Conservation (phyloP, 2,888 invertebrate species). For the Theretra japonica region DNA sequence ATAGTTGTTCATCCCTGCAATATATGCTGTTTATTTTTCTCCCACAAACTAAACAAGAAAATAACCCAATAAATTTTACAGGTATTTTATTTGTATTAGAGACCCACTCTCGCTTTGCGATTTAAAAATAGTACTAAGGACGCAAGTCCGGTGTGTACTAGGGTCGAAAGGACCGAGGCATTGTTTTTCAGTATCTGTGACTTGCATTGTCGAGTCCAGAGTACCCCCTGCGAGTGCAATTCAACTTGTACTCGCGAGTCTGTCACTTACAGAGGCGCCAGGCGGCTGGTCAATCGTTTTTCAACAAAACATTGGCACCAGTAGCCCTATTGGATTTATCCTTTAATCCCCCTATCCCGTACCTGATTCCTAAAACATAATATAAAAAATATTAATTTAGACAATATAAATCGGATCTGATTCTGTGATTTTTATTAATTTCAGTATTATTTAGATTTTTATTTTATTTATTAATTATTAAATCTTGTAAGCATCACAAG, state of each 20-base stretch:
- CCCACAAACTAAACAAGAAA: slow-evolving; percentile 27
- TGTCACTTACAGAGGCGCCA: slow-evolving; percentile 63
- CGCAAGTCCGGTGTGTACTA: slow-evolving; percentile 72
- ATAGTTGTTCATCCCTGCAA: too few species aligned
- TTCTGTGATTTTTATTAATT: slow-evolving; percentile 2
- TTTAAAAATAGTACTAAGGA: slow-evolving; percentile 78
- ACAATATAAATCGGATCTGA: background rate
- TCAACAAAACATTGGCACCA: slow-evolving; percentile 81
- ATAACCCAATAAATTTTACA: slow-evolving; percentile 62
- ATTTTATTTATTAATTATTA: background rate
- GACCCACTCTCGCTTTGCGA: slow-evolving; percentile 64
- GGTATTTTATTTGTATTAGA: slow-evolving; percentile 67
- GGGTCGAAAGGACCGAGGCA: slow-evolving; percentile 72
- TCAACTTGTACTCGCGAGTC: slow-evolving; percentile 79
- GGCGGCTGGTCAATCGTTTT: slow-evolving; percentile 80
- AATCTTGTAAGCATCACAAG: background rate
- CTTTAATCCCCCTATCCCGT: slow-evolving; percentile 33
- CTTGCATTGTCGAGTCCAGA: slow-evolving; percentile 57
- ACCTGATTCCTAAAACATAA: background rate
- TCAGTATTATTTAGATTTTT: slow-evolving; percentile 10
- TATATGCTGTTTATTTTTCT: too few species aligned
- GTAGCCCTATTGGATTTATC: slow-evolving; percentile 61
- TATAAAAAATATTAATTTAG: background rate
- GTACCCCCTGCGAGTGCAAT: slow-evolving; percentile 69
- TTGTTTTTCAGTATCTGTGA: slow-evolving; percentile 61